A percentile compares a stretch with the other conserved stretches of the same genome.
Conservation (phyloP, 2,888 invertebrate species). For the Sarcophaga subvicina region DNA sequence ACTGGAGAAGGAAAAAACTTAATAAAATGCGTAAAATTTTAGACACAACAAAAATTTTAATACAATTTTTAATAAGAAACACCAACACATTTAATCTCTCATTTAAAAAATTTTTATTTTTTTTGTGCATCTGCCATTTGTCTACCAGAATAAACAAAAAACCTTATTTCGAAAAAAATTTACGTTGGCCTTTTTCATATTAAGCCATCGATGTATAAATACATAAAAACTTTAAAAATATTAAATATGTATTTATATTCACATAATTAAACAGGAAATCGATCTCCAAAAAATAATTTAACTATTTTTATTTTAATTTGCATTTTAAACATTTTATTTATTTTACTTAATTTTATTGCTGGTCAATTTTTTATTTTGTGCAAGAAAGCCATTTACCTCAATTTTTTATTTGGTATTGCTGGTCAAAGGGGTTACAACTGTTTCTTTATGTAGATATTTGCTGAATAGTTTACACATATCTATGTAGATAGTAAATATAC, state of each 20-base stretch:
- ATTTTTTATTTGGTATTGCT: conserved; percentile 6
- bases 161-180: too few relatives aligned
- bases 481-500: not conserved
- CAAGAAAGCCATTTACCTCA: conserved; percentile 14
- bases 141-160: too few relatives aligned
- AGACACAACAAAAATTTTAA: too few relatives aligned
- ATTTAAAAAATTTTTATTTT: too few relatives aligned
- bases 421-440: not conserved
- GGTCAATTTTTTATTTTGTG: conserved; percentile 32
- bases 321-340: conserved; percentile 6
- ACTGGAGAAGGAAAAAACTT: too few relatives aligned
- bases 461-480: not conserved
- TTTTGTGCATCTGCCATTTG: too few relatives aligned
- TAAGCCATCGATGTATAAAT: not conserved
- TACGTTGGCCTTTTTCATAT: too few relatives aligned
- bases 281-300: conserved; percentile 7
- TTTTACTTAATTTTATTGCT: conserved; percentile 48
- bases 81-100: too few relatives aligned
- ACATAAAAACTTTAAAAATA: not conserved
- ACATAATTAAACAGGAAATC: not conserved
- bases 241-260: not conserved
- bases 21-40: too few relatives aligned
- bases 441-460: not conserved
- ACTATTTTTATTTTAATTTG: conserved; percentile 36
- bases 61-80: too few relatives aligned